phyloP scores from a whole-genome alignment of 2,888 invertebrate genomes.

The Plebejus melissa region DNA sequence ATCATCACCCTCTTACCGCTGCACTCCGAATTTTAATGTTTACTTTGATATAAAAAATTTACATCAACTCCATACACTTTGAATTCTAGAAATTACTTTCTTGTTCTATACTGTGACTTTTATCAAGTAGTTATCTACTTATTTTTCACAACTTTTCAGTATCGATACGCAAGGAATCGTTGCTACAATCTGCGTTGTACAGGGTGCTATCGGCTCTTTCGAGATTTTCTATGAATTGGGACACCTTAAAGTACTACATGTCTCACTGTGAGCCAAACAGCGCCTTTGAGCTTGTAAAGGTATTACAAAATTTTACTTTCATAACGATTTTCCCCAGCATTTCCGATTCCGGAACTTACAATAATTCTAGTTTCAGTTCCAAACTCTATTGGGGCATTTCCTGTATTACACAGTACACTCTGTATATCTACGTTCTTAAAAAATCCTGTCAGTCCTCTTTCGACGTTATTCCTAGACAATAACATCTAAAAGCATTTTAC shows the following conservation, averaged over 20 bases:
- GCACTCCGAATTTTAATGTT: too few species aligned
- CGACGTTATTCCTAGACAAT: background rate
- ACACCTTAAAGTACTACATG: constrained; percentile 30
- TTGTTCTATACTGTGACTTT: too few species aligned
- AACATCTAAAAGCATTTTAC: background rate
- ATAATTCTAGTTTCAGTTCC: background rate
- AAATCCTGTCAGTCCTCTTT: background rate
- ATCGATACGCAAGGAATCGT: constrained; percentile 25
- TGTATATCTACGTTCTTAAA: background rate
- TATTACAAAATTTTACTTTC: background rate
- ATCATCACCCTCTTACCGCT: too few species aligned
- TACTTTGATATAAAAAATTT: too few species aligned
- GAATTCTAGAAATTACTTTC: too few species aligned
- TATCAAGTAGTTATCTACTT: background rate
- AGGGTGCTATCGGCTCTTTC: constrained; percentile 30
- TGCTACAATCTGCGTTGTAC: constrained; percentile 30
- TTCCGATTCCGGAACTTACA: background rate
- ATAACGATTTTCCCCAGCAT: background rate
- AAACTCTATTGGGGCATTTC: too few species aligned
- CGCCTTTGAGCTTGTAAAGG: constrained; percentile 31
- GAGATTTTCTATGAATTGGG: background rate
- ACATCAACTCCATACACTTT: too few species aligned
- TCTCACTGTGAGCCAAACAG: constrained; percentile 31
- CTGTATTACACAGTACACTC: too few species aligned
- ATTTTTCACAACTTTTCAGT: constrained; percentile 29